Evolutionary conservation across 2,888 invertebrate species (phyloP).

Genomic region (Amphipoea lucens): DNA sequence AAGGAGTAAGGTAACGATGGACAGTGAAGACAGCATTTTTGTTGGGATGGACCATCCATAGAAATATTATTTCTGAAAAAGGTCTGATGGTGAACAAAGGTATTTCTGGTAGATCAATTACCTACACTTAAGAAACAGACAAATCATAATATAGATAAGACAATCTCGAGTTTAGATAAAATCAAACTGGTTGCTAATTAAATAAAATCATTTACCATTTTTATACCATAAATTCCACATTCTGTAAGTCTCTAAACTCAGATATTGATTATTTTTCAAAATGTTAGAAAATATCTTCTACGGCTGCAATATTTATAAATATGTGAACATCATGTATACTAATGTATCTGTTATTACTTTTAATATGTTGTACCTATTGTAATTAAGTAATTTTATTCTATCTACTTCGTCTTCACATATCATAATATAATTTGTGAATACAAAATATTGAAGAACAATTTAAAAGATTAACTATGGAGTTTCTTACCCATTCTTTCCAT

Average conservation of each 20-base stretch:
- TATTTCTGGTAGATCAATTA: neutral
- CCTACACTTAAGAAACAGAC: neutral
- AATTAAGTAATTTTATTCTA: neutral
- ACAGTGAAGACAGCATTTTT: neutral
- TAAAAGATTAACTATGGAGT: neutral
- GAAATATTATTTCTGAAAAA: neutral
- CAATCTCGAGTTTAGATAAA: neutral
- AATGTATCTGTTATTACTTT: neutral
- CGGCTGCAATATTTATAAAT: neutral
- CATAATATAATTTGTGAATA: neutral
- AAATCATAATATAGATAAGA: neutral
- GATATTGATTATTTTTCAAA: neutral
- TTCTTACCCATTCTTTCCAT: neutral
- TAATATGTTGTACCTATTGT: neutral
- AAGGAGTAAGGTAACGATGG: too few species aligned
- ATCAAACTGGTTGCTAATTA: neutral
- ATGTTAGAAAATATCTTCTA: neutral
- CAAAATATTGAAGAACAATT: neutral
- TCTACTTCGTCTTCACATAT: neutral
- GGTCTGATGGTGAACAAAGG: neutral
- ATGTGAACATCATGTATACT: neutral
- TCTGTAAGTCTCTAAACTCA: neutral
- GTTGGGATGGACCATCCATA: neutral
- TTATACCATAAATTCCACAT: neutral
- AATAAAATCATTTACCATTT: neutral